Evolutionary conservation across 2,888 invertebrate genomes (phyloP), one percentile per base, ranked within the genome.

Genomic region (Mythimna vitellina): DNA sequence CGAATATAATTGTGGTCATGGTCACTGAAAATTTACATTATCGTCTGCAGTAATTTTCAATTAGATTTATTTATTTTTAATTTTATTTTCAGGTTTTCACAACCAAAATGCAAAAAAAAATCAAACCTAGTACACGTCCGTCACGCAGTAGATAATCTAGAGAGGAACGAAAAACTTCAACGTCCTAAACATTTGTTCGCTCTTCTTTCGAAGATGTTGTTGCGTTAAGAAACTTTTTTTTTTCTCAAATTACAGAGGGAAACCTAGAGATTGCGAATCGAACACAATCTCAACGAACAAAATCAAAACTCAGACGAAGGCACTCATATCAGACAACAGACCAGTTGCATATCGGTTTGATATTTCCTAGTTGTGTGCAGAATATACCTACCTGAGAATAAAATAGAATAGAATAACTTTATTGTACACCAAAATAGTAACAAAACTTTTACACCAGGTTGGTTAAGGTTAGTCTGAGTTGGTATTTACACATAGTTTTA

Each of bases 1-100:
- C 74, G 80, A 65, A 66, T 82, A 65, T 6, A 14, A 42, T 49
- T 49, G 32, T 81, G 58, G 69, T 69, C 81, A 73, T 73, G 77
- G 73, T 80, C 73, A 58, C 10, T 25, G 9, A 10, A 61, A 17
- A 82, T 82, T 62, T 60, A 58, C 51, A 73, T 73, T 49, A 69
- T 5, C 17, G 46, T 65, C 38, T 58, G 35, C 67, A 72, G 25
- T 67, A 51, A 42, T 46, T n/a, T 1, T 17, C 46, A 8, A n/a
- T 35, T 63, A 53, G n/a, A 42, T 35, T 63, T 51, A 25, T n/a
- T n/a, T 46, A 29, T 32, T 60, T n/a, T 12, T 0, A 7, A 38
- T 38, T 3, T 20, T 17, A 46, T 6, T 17, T 42, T 66, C 0
- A 20, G 14, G 3, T 46, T 49, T 32, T 8, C 14, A 1, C 12